Evolutionary conservation across 2,113 vertebrate genomes (phyloP), one percentile per base, ranked within the genome.

Genomic region (Oostethus manadensis): DNA sequence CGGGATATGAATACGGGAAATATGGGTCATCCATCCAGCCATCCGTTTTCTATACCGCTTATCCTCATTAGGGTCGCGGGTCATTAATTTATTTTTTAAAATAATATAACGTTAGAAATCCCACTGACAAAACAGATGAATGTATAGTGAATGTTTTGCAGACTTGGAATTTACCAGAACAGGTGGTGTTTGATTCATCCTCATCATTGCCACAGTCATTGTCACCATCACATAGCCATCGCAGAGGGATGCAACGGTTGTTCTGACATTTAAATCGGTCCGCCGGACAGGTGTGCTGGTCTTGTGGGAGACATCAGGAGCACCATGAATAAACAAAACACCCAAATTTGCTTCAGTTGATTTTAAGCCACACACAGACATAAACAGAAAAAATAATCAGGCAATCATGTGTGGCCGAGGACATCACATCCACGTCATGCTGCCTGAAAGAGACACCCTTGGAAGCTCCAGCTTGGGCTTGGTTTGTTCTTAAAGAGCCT

Each of bases 241-340:
- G 93, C 82, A 94, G 92, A n/a, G 96, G 95, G 80, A 99, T 99
- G 77, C 96, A 99, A 56, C 96, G 92, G 85, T 99, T 98, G 83
- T 96, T 99, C 86, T 97, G 93, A 60, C 96, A 99, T 81, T 99
- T 99, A 81, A 99, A 98, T 17, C 95, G 91, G 83, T 99, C 96
- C 0, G 95, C 91, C 8, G 95, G 94, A 72, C 96, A 99, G 15
- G 96, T 99, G 88, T 99, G 96, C 84, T 99, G 94, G 84, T 98
- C 96, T 99, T 84, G 7, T 43, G 65, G 61, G 53, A 55, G 18
- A 55, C 53, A 40, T 55, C 53, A 40, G 18, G 23, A 40, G n/a
- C n/a, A 38, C 51, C 10, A 17, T 18, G n/a, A 54, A 13, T 55
- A 18, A 38, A 13, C 4, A 26, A 54, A 1, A 3, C 17, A 29